Evolutionary conservation across 2,113 vertebrate genomes (phyloP), one percentile per base, ranked within the genome.

Genomic region (Artemisiospiza belli): DNA sequence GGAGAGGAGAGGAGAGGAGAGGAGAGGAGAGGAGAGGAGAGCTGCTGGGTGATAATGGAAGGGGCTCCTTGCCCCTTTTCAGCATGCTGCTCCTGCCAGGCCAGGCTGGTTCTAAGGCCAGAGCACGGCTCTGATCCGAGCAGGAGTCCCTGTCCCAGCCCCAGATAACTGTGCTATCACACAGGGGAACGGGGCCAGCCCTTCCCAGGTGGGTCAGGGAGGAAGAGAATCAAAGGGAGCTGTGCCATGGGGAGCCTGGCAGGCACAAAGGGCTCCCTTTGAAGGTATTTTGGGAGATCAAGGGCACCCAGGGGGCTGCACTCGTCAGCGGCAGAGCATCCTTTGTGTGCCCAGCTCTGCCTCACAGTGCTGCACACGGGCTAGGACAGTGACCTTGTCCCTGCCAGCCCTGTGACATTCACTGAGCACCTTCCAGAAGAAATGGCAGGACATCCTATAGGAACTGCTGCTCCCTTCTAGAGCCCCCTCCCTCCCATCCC

Each of bases 351-450:
- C 43, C 35, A 86, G 73, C 55, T 17, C 28, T 70, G 3, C 31
- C 64, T 28, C 20, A 1, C 1, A 1, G 0, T 3, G 37, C 39
- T 24, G 9, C 2, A 2, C 22, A 19, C 1, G 5, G n/a, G 24
- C 11, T 19, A 44, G 72, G 62, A 91, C 33, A 17, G 73, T 57
- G 44, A 92, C 72, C 88, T 49, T 35, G 54, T 66, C 82, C 55
- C 54, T 47, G 30, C 33, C 37, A 25, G 86, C 22, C 59, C 51
- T 1, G 3, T 21, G 25, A 21, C 55, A 74, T 6, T 24, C 39
- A 9, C 3, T 1, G 39, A 43, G 15, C 46, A 49, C 24, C 49
- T 67, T 55, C 67, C 59, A 76, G 58, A 17, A 47, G 33, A 47
- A 39, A 5, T 2, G 3, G 16, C 17, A 43, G 64, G 27, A 55